phyloP scores from a whole-genome alignment of 2,888 invertebrate genomes.

The Bembecia ichneumoniformis region DNA sequence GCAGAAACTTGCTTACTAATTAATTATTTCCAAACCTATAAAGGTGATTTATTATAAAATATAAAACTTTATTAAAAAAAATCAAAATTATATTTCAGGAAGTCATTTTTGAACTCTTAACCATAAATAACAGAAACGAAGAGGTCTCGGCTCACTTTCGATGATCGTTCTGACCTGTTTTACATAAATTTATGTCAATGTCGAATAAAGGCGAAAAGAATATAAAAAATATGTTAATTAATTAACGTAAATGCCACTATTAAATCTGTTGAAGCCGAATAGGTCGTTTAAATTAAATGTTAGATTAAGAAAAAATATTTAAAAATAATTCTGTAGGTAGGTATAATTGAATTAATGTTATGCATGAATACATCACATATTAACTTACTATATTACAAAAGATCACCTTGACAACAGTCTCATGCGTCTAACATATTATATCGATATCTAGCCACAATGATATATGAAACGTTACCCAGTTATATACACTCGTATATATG shows the following conservation, averaged over 20 bases:
- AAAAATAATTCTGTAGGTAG: too few relatives aligned
- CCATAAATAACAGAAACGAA: too few relatives aligned
- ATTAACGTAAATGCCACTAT: background rate
- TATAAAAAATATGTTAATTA: constrained; percentile 13
- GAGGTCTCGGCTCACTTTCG: constrained; percentile 38
- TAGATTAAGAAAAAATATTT: too few relatives aligned
- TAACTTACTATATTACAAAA: too few relatives aligned
- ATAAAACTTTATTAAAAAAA: constrained; percentile 4
- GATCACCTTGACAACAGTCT: background rate
- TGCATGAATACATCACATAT: too few relatives aligned
- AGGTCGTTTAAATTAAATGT: background rate
- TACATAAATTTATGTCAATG: constrained; percentile 53
- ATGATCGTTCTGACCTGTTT: constrained; percentile 43
- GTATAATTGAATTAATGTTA: too few relatives aligned
- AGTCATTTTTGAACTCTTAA: too few relatives aligned
- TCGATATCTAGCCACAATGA: background rate
- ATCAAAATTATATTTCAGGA: too few relatives aligned
- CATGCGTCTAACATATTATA: too few relatives aligned
- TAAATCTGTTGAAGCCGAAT: background rate
- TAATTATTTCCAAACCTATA: too few relatives aligned
- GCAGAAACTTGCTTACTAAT: too few relatives aligned
- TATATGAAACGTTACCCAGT: background rate
- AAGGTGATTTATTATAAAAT: too few relatives aligned
- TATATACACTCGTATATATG: background rate
- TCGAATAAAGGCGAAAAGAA: constrained; percentile 46